Base-by-base conservation (phyloP, 2,888 invertebrate genomes). In the Diachrysia chrysitis region DNA sequence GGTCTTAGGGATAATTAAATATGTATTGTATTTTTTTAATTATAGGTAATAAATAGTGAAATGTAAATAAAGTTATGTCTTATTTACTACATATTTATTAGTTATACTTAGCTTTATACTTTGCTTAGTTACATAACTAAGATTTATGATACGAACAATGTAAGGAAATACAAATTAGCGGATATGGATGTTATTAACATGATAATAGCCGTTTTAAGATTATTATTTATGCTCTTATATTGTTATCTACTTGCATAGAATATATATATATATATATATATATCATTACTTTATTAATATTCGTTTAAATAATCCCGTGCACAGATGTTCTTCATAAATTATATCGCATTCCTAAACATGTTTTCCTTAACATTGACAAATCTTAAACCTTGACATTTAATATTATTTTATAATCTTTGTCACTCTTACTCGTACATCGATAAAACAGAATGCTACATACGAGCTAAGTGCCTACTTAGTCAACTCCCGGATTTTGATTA, bases 321-420 rank as follows among this genome's bases (percentile, higher is more conserved):
- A 32, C 48, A 14, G 48, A 53, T 46, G 23, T 42, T 48, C n/a
- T 37, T 32, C 37, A 66, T 76, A 56, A 51, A 29, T 66, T 62
- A 29, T 53, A 23, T 64, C 60, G 14, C 48, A 75, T 75, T 71
- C 66, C 83, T 58, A 69, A 76, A 60, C 69, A 64, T 32, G 66
- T 73, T 76, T 66, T 66, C 66, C 69, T 57, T 46, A 63, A 60
- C 55, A 69, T 64, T 64, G 62, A 56, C 72, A 57, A 54, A 76
- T 56, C 12, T 0, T 37, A 61, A 64, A 35, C 76, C 76, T 77
- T 77, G 76, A 70, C 76, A 77, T 77, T 85, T 75, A 81, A 83
- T 84, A 80, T 82, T 61, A 65, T 65, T 68, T 69, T 64, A 25
- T 64, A 58, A 63, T 55, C 35, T 57, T 35, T 72, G 62, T 69